These are phyloP conservation scores for Caenorhabditis latens DNA, from an alignment of 1,140 invertebrate genomes.

Conservation along the genomic window DNA sequence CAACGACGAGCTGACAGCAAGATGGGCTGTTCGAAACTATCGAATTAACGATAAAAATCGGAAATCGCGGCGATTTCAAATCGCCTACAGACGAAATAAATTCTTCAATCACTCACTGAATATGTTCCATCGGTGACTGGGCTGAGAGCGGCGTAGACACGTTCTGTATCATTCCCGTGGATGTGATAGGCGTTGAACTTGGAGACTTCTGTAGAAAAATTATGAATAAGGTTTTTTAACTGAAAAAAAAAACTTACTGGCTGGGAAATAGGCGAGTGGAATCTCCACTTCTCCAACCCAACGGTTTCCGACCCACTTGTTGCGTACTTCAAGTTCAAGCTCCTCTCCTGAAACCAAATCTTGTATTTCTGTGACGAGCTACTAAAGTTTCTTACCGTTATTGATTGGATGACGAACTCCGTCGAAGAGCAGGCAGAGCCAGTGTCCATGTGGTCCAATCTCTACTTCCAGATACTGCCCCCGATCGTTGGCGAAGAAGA, in stretches of 20 bases:
- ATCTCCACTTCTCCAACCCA: constrained; percentile 76
- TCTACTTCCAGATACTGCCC: constrained; percentile 76
- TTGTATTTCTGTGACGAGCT: background rate
- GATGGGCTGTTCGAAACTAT: too few relatives aligned
- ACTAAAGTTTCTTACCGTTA: constrained; percentile 44
- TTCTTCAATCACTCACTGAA: constrained; percentile 25
- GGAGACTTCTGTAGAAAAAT: constrained; percentile 78
- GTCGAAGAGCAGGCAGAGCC: constrained; percentile 74
- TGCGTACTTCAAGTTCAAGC: constrained; percentile 72
- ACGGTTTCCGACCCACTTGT: constrained; percentile 69
- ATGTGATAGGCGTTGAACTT: constrained; percentile 82
- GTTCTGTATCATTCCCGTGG: constrained; percentile 79
- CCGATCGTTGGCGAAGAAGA: constrained; percentile 76
- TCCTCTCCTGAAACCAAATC: constrained; percentile 69
- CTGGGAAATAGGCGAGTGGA: constrained; percentile 76
- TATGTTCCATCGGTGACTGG: constrained; percentile 78
- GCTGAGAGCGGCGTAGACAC: constrained; percentile 80
- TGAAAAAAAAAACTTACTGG: constrained; percentile 66
- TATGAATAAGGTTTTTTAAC: background rate
- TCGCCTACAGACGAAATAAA: background rate
- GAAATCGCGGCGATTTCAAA: too few relatives aligned
- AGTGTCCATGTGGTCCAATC: constrained; percentile 77
- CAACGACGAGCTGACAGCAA: too few relatives aligned
- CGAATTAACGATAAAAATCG: too few relatives aligned
- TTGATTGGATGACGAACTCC: constrained; percentile 74